Evolutionary conservation across 2,888 invertebrate species (phyloP), one percentile per base, ranked within the genome.

Genomic region (Glaucopsyche alexis): DNA sequence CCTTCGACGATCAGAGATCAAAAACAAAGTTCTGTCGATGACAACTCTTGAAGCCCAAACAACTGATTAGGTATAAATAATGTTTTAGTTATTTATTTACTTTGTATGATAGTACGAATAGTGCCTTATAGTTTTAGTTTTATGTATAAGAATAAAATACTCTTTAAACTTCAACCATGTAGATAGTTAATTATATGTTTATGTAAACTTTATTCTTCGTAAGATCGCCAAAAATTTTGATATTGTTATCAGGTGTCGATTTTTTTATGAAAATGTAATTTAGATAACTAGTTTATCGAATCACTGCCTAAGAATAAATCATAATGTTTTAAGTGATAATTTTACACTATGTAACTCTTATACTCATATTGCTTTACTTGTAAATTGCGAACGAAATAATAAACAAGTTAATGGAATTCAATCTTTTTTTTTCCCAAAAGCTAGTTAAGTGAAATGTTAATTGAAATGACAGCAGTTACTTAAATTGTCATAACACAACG

Each of bases 41-140:
- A 91, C 79, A 85, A 92, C 82, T 92, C 92, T 85, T 92, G 92
- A 92, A 89, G 83, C 75, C 81, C 79, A 78, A 85, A 86, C 84
- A 84, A 87, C 85, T 80, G 81, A 84, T 88, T 90, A 90, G 87
- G 83, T 89, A 85, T 90, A 83, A 86, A 85, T 89, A 90, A 90
- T 87, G 87, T 81, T 85, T 83, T 90, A 91, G 90, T 90, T 91
- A 93, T 92, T 93, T 93, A 93, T 93, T 92, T 91, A 88, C 90
- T 83, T 87, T 92, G 92, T 92, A 93, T 89, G 86, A 92, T 92
- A 92, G 87, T 91, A 90, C 88, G 88, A 90, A 91, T 92, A 93
- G 93, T 93, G 93, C 93, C 93, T 93, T 93, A 93, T 93, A 93
- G 92, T 84, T 90, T 84, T 90, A 89, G 85, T 80, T 75, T 79